A percentile compares a stretch with the other conserved stretches of the same genome.
phyloP scores from a whole-genome alignment of 1,140 invertebrate genomes.

The Stratiolaelaps scimitus region DNA sequence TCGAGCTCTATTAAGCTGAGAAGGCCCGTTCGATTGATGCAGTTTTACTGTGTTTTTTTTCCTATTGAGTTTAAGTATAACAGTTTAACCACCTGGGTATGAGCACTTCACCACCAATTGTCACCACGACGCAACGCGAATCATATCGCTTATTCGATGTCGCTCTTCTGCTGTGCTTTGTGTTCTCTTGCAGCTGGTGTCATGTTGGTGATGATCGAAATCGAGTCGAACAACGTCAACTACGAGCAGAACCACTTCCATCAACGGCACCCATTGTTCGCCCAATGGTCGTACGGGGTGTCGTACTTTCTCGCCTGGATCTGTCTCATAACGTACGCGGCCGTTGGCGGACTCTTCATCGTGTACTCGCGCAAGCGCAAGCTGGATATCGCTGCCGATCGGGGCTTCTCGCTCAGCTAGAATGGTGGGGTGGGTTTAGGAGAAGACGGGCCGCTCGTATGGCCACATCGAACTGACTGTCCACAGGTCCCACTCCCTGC shows the following conservation, averaged over 20 bases:
- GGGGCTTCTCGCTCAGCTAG: conserved; percentile 51
- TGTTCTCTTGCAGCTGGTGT: conserved; percentile 50
- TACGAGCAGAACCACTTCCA: conserved; percentile 55
- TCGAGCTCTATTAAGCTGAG: too few species aligned
- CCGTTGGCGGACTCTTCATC: conserved; percentile 58
- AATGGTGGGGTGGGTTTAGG: too few species aligned
- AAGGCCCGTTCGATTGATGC: conserved; percentile 11
- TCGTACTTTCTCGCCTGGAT: conserved; percentile 67
- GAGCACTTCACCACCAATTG: conserved; percentile 6
- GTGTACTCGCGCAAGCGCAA: conserved; percentile 58
- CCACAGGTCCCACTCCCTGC: too few species aligned
- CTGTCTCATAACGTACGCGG: conserved; percentile 56
- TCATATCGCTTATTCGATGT: too few species aligned
- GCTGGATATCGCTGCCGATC: conserved; percentile 60
- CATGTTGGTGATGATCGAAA: conserved; percentile 64
- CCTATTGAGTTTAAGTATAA: too few species aligned
- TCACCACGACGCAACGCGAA: conserved; percentile 11
- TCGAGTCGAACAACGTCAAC: conserved; percentile 56
- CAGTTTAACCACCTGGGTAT: conserved; percentile 30
- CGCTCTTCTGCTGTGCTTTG: conserved; percentile 33
- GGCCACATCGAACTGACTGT: too few species aligned
- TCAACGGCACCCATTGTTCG: conserved; percentile 54
- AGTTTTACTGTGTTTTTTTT: conserved; percentile 29
- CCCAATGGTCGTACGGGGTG: conserved; percentile 53
- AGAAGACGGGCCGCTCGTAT: conserved; percentile 58